Conservation (phyloP, 2,113 vertebrate species). For the Gavia stellata region DNA sequence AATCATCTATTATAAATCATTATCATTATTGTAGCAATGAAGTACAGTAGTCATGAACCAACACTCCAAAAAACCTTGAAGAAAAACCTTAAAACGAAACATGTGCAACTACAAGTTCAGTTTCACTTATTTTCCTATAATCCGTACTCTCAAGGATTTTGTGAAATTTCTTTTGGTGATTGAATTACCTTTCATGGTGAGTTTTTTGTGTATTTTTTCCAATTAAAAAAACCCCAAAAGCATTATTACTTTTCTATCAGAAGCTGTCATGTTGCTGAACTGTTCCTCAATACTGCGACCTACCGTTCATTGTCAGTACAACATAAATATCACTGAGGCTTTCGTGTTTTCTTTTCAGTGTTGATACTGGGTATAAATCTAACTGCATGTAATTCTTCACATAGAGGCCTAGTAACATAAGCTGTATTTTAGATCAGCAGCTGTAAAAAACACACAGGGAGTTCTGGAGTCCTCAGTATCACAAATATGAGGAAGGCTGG, state of each 20-base stretch:
- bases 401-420: not conserved
- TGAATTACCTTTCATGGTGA: not conserved
- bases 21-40: not conserved
- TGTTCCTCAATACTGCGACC: conserved; percentile 7
- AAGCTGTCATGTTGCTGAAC: not conserved
- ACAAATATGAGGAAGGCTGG: not conserved
- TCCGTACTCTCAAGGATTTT: not conserved
- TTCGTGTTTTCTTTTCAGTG: not conserved
- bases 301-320: not conserved
- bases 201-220: not conserved
- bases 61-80: not conserved
- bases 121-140: not conserved
- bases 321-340: not conserved
- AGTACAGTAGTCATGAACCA: not conserved
- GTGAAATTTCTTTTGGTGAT: too few species aligned
- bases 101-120: not conserved
- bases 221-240: not conserved
- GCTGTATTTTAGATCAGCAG: not conserved
- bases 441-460: not conserved
- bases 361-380: not conserved
- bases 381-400: not conserved
- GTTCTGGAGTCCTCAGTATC: not conserved
- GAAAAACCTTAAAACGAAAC: not conserved
- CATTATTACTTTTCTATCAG: not conserved
- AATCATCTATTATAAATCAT: not conserved